Evolutionary conservation across 2,797 vertebrate genomes (phyloP).

Genomic region (Notolabrus celidotus): DNA sequence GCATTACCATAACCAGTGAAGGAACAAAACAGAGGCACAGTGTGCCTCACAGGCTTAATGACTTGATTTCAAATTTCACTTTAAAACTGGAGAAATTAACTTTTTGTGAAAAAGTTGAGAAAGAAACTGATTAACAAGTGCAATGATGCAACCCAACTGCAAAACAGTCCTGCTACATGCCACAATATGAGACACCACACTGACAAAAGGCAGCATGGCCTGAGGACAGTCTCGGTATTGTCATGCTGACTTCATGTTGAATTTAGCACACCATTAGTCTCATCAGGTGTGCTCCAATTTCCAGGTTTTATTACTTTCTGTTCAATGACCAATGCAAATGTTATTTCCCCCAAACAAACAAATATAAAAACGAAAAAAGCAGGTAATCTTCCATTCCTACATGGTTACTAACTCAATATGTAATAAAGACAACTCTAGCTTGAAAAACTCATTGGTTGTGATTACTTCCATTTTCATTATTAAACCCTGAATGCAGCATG

Average conservation of each 20-base stretch:
- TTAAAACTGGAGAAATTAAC: neutral
- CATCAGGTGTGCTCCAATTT: conserved; percentile 25
- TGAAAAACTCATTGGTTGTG: conserved; percentile 14
- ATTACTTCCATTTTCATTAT: conserved; percentile 39
- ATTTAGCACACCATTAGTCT: conserved; percentile 38
- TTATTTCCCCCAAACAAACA: conserved; percentile 1
- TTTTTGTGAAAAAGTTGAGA: neutral
- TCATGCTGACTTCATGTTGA: conserved; percentile 24
- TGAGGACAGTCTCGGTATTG: conserved; percentile 26
- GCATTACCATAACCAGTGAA: neutral
- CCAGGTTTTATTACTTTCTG: conserved; percentile 17
- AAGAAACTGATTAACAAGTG: conserved; percentile 23
- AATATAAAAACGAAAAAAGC: neutral
- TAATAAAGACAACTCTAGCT: conserved; percentile 30
- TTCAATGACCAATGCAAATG: conserved; percentile 35
- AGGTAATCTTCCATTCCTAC: conserved; percentile 23
- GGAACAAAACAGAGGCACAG: neutral
- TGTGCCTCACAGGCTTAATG: neutral
- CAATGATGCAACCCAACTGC: conserved; percentile 17
- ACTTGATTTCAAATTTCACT: neutral
- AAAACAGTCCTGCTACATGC: conserved; percentile 1
- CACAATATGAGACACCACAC: conserved; percentile 1
- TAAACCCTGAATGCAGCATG: conserved; percentile 25
- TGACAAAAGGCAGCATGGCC: conserved; percentile 10
- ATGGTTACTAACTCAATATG: conserved; percentile 18